Evolutionary conservation across 2,113 vertebrate genomes (phyloP), one percentile per base, ranked within the genome.

Genomic region (Cyprinus carpio): DNA sequence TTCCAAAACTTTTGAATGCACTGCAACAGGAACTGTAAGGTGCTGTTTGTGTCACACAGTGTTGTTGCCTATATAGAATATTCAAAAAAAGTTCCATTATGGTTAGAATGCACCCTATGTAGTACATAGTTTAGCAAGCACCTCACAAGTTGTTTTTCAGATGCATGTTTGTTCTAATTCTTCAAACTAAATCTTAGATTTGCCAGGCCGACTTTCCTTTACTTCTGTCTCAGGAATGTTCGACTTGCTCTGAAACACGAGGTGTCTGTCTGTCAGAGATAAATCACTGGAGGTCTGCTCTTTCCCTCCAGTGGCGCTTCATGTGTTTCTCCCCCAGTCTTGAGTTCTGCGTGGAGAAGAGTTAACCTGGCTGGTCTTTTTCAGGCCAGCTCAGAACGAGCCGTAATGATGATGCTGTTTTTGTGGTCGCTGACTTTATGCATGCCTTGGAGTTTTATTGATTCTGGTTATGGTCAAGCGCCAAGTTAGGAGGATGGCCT

Each of bases 401-500:
- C 87, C 85, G 91, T 92, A 93, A 92, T 93, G 89, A 90, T 87
- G 65, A 90, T 90, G 87, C 87, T 85, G 88, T 92, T 90, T 89
- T 90, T 88, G 93, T 91, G 92, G 92, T 92, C 87, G 69, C 51
- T 83, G 87, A 34, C 88, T 90, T 92, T 90, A 90, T 93, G 90
- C 89, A 87, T 91, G 92, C 87, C 77, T 81, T 92, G 81, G 88
- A 85, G 81, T 92, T 92, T 93, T 90, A 90, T 85, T 92, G 91
- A 87, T 90, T 93, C 84, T 88, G 88, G 87, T 85, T 93, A 92
- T 91, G 92, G 91, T 93, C 92, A 91, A 83, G 75, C 69, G 60
- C 80, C 71, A 67, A 75, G 31, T 81, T 64, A 86, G 88, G 81
- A 87, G 81, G 87, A 85, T 88, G 87, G 88, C 88, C 88, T 75